These are phyloP conservation scores for Hylomyscus alleni DNA, from an alignment of 2,797 vertebrate species.

Conservation along the genomic window DNA sequence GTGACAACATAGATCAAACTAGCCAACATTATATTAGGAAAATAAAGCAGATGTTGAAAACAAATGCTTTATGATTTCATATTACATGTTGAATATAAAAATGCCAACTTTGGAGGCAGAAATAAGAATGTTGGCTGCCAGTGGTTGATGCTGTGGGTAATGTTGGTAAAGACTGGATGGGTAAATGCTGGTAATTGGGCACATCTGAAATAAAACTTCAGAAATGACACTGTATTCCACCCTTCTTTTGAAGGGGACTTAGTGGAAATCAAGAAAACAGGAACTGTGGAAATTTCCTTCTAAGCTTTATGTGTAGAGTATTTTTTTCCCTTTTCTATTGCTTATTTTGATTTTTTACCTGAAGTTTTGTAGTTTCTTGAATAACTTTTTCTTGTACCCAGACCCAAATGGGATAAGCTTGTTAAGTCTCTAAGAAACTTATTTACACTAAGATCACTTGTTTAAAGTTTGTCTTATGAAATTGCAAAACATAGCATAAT, in stretches of 20 bases:
- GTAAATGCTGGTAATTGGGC: not conserved
- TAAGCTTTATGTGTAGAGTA: not conserved
- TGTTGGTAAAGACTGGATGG: not conserved
- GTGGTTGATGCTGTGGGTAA: not conserved
- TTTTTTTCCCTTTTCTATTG: not conserved
- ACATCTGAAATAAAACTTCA: not conserved
- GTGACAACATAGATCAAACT: not conserved
- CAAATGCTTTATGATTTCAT: not conserved
- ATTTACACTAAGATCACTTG: not conserved
- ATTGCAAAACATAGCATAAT: not conserved
- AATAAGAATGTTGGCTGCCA: not conserved
- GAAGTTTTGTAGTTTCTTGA: conserved; percentile 27
- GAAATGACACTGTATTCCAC: not conserved
- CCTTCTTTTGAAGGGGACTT: not conserved
- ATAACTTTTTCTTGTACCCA: not conserved
- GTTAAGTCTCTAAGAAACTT: not conserved
- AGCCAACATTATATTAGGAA: not conserved
- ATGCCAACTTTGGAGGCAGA: not conserved
- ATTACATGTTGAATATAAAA: not conserved
- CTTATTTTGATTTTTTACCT: not conserved
- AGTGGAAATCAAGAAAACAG: not conserved
- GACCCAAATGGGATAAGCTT: not conserved
- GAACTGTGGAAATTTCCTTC: not conserved
- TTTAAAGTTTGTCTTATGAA: not conserved
- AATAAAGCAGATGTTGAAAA: not conserved